A percentile compares a stretch with the other conserved stretches of the same genome.
Conservation (phyloP, 2,797 vertebrate genomes). For the Lepidocolaptes lacrymiger region DNA sequence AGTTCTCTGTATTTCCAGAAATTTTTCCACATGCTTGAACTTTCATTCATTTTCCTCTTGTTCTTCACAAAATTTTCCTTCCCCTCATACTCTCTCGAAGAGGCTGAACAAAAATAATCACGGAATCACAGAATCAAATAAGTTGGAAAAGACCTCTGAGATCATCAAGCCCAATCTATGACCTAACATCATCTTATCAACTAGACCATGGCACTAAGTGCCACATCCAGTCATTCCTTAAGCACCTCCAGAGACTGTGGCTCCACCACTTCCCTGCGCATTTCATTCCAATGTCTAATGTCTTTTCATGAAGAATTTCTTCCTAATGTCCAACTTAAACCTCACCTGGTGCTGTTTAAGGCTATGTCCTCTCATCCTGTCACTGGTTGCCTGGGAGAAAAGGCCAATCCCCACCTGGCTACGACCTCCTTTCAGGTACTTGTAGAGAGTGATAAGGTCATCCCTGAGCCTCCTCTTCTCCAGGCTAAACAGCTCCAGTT, state of each 20-base stretch:
- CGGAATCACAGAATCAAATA: neutral
- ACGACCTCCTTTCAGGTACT: neutral
- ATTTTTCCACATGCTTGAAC: neutral
- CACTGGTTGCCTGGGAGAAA: neutral
- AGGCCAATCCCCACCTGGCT: neutral
- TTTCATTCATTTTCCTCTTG: neutral
- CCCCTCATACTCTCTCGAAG: neutral
- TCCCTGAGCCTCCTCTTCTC: neutral
- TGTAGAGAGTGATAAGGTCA: neutral
- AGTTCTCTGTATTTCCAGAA: neutral
- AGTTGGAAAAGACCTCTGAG: neutral
- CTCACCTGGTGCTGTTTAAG: neutral
- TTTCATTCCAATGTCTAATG: neutral
- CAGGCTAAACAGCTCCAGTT: neutral
- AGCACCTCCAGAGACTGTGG: neutral
- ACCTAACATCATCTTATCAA: neutral
- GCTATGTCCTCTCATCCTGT: neutral
- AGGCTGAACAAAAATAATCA: neutral
- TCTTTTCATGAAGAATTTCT: neutral
- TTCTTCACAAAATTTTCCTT: neutral
- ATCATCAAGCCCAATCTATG: neutral
- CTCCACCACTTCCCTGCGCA: neutral
- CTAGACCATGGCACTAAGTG: neutral
- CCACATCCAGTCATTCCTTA: neutral
- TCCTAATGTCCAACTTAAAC: neutral